These are phyloP conservation scores for Trididemnum clinides DNA, from an alignment of 23 tunicate species.

Conservation along the genomic window DNA sequence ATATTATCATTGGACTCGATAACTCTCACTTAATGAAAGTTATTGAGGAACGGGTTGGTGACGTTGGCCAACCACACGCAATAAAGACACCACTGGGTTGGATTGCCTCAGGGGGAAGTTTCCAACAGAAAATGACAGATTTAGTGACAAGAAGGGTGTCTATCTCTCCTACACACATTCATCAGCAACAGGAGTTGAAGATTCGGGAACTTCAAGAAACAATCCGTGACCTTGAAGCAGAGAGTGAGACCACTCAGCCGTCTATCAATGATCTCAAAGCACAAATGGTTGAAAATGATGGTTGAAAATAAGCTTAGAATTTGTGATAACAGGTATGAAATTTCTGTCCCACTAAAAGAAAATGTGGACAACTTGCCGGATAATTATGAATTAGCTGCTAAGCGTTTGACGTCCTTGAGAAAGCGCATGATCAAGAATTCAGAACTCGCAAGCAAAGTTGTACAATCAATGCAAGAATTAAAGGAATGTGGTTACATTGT, in stretches of 20 bases:
- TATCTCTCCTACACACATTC: not conserved
- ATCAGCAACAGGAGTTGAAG: not conserved
- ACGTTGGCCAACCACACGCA: not conserved
- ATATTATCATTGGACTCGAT: not conserved
- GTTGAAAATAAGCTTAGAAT: too few relatives aligned
- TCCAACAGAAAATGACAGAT: not conserved
- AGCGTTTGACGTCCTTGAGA: not conserved
- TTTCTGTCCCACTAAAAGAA: too few relatives aligned
- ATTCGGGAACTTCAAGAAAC: not conserved
- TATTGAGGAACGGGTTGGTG: not conserved
- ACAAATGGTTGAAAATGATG: not conserved
- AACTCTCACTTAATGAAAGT: not conserved
- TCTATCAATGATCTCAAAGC: not conserved
- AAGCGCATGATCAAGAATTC: not conserved
- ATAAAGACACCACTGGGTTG: not conserved
- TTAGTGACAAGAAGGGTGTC: not conserved
- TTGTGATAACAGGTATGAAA: too few relatives aligned
- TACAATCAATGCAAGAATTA: not conserved
- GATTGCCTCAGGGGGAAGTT: not conserved
- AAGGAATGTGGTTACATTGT: not conserved
- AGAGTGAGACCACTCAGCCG: not conserved
- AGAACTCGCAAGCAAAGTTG: not conserved
- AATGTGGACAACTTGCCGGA: too few relatives aligned
- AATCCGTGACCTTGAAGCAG: not conserved
- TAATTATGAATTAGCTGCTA: not conserved